A percentile compares a stretch with the other conserved stretches of the same genome.
Evolutionary conservation across 1,140 invertebrate species (phyloP).

Genomic region (Cyphomyrmex costatus): DNA sequence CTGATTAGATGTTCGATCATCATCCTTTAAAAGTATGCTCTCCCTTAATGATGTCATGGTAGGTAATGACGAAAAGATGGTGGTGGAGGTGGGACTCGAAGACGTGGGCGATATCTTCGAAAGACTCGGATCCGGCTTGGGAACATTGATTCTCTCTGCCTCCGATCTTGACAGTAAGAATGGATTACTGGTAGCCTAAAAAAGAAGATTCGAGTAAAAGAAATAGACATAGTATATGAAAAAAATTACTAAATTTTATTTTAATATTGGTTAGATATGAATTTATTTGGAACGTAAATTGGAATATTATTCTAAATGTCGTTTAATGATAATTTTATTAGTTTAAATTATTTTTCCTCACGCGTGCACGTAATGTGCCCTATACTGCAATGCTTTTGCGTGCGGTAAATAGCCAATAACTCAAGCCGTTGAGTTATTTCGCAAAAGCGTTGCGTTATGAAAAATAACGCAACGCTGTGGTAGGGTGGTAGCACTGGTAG

Average conservation of each 20-base stretch:
- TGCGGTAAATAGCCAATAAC: no score
- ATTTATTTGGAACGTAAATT: not conserved
- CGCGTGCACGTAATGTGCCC: no score
- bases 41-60: constrained; percentile 15
- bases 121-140: constrained; percentile 72
- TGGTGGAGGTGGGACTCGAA: not conserved
- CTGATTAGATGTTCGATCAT: not conserved
- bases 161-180: constrained; percentile 74
- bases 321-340: not conserved
- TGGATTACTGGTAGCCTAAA: constrained; percentile 70
- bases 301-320: not conserved
- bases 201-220: not conserved
- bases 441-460: no score
- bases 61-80: not conserved
- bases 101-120: constrained; percentile 4
- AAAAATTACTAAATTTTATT: not conserved
- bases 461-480: no score
- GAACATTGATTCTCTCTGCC: constrained; percentile 74
- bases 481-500: no score
- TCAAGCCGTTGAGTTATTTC: no score
- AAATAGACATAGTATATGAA: no score
- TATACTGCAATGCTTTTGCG: no score
- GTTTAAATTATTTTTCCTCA: no score
- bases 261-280: not conserved
- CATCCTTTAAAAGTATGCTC: not conserved